A percentile compares a stretch with the other conserved stretches of the same genome.
Conservation (phyloP, 2,888 invertebrate species). For the Beris morrisii region DNA sequence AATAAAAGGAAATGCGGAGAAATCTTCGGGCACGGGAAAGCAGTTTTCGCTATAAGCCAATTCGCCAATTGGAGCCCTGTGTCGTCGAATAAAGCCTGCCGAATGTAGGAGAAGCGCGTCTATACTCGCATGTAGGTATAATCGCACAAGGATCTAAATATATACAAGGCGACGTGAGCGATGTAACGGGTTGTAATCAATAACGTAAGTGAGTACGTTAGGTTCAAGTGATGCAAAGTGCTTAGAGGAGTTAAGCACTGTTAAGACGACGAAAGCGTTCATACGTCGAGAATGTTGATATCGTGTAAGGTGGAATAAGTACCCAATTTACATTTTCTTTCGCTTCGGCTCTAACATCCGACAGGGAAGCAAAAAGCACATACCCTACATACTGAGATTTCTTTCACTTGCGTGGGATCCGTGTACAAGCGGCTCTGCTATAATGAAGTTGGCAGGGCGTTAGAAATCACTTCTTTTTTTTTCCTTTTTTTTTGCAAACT, state of each 20-base stretch:
- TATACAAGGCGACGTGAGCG: constrained; percentile 1
- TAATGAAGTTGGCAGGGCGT: too few species aligned
- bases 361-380: constrained; percentile 14
- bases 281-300: constrained; percentile 22
- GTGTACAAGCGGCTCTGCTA: constrained; percentile 8
- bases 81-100: too few species aligned
- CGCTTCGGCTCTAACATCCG: constrained; percentile 8
- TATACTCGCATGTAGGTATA: too few species aligned
- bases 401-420: constrained; percentile 14
- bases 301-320: constrained; percentile 28
- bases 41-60: constrained; percentile 6
- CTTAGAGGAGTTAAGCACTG: constrained; percentile 36
- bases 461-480: too few species aligned
- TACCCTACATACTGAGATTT: constrained; percentile 33
- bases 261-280: constrained; percentile 33
- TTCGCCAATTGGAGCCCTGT: constrained; percentile 6
- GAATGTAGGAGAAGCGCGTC: too few species aligned
- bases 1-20: constrained; percentile 10
- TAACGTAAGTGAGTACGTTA: constrained; percentile 37
- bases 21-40: background rate
- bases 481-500: too few species aligned
- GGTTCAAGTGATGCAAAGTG: constrained; percentile 36
- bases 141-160: too few species aligned
- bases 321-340: constrained; percentile 36
- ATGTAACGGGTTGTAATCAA: constrained; percentile 35